phyloP scores from a whole-genome alignment of 2,113 vertebrate species.

The Neodon shergylaensis region DNA sequence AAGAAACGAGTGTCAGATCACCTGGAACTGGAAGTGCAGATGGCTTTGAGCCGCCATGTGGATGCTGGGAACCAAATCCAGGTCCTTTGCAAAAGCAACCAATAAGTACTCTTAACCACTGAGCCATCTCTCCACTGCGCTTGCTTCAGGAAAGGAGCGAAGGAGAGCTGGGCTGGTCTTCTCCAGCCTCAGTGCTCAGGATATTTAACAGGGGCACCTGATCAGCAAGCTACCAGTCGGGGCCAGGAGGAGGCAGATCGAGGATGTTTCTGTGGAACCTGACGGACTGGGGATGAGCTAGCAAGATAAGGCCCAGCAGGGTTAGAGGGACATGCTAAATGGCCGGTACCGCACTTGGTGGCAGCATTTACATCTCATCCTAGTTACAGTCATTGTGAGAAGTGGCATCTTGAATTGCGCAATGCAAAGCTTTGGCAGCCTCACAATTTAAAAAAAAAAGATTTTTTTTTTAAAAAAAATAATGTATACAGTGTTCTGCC shows the following conservation, averaged over 20 bases:
- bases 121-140: background rate
- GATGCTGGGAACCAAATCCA: background rate
- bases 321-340: background rate
- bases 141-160: background rate
- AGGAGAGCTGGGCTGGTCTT: background rate
- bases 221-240: background rate
- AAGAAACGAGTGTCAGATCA: background rate
- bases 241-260: background rate
- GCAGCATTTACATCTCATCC: background rate
- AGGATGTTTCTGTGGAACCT: background rate
- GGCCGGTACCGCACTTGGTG: background rate
- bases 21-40: background rate
- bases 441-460: background rate
- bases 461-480: background rate
- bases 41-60: background rate
- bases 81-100: background rate
- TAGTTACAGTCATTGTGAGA: background rate
- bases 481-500: background rate
- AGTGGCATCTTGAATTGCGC: no score
- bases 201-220: background rate
- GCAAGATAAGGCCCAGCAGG: background rate
- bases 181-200: background rate
- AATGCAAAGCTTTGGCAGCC: background rate
- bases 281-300: no score
- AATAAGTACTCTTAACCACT: background rate